Evolutionary conservation across 2,888 invertebrate species (phyloP).

Genomic region (Agrochola litura): DNA sequence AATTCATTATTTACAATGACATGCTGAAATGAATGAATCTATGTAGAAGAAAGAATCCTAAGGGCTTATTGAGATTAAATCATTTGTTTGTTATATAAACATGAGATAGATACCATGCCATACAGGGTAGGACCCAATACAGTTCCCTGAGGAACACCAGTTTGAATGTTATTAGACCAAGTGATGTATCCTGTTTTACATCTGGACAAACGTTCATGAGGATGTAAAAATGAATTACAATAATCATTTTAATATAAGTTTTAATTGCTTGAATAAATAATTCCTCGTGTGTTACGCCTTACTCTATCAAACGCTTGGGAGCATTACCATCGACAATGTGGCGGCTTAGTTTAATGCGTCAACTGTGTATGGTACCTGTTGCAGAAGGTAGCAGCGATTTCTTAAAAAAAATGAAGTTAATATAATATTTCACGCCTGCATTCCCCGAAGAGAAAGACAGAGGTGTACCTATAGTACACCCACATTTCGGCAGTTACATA

Average conservation of each 20-base stretch:
- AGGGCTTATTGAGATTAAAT: not conserved
- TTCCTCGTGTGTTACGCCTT: not conserved
- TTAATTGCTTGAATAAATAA: not conserved
- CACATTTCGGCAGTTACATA: too few species aligned
- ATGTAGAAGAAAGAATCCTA: not conserved
- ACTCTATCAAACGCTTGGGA: not conserved
- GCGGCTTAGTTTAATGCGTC: too few species aligned
- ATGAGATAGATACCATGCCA: not conserved
- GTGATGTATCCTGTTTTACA: not conserved
- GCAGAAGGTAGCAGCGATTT: too few species aligned
- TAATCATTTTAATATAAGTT: not conserved
- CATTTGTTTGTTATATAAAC: not conserved
- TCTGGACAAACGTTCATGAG: not conserved
- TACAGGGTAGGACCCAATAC: not conserved
- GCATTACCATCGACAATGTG: not conserved
- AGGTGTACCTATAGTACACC: too few species aligned
- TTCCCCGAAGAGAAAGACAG: too few species aligned
- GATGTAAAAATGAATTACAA: not conserved
- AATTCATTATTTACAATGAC: too few species aligned
- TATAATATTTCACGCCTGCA: too few species aligned
- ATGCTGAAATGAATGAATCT: not conserved
- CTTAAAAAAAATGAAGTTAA: too few species aligned
- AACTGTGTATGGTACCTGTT: too few species aligned
- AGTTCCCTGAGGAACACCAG: slow-evolving; percentile 9
- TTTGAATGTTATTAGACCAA: not conserved